phyloP scores from a whole-genome alignment of 2,888 invertebrate genomes.

The Hylaea fasciaria region DNA sequence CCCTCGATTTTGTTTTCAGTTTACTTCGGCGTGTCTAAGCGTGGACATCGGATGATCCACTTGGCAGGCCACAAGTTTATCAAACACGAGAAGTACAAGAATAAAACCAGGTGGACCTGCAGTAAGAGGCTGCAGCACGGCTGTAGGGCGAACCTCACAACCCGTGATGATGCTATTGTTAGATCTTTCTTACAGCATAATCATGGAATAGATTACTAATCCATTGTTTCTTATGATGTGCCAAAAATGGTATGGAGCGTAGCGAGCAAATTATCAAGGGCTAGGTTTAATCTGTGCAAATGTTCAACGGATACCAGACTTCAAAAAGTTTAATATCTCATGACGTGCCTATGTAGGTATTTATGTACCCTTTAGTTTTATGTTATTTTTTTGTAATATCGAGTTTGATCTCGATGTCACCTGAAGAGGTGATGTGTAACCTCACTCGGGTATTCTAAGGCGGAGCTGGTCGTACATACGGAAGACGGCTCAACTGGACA shows the following conservation, averaged over 20 bases:
- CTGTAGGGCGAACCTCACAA: constrained; percentile 72
- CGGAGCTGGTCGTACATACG: no score
- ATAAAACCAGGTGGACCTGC: constrained; percentile 77
- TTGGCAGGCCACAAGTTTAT: constrained; percentile 71
- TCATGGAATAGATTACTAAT: constrained; percentile 47
- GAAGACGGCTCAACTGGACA: no score
- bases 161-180: constrained; percentile 59
- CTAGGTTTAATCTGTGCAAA: no score
- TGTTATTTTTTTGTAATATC: no score
- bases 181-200: constrained; percentile 69
- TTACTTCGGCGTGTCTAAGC: constrained; percentile 68
- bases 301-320: no score
- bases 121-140: constrained; percentile 64
- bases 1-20: constrained; percentile 56
- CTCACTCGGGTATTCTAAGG: no score
- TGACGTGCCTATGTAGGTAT: no score
- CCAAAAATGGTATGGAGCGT: background rate
- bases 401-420: no score
- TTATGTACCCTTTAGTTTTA: no score
- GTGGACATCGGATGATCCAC: constrained; percentile 70
- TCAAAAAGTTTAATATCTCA: no score
- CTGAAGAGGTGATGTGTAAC: no score
- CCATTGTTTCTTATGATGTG: background rate
- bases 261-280: no score
- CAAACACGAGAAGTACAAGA: constrained; percentile 74